phyloP scores from a whole-genome alignment of 2,797 vertebrate species.

The Crypturellus tataupa region DNA sequence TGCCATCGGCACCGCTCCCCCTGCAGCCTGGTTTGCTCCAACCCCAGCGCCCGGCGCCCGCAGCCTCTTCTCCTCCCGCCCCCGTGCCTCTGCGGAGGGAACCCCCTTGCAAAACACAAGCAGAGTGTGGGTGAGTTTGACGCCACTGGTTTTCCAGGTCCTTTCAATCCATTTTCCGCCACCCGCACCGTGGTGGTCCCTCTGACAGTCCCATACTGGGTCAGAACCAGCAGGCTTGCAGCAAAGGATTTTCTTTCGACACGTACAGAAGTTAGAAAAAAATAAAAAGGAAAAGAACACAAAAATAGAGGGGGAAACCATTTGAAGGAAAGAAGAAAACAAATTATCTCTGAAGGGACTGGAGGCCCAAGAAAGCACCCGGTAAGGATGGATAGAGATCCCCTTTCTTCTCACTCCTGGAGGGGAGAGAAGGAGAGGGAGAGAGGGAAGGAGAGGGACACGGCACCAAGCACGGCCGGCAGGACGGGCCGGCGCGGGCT shows the following conservation, averaged over 20 bases:
- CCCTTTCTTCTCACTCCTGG: conserved; percentile 48
- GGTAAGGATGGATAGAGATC: conserved; percentile 8
- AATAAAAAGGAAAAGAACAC: not conserved
- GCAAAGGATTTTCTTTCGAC: conserved; percentile 16
- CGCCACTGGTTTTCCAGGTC: conserved; percentile 27
- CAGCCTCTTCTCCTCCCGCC: not conserved
- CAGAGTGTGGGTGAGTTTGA: conserved; percentile 48
- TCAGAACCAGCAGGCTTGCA: conserved; percentile 63
- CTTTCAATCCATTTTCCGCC: conserved; percentile 27
- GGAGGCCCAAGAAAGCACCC: conserved; percentile 3
- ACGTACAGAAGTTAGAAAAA: not conserved
- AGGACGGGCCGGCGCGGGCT: not conserved
- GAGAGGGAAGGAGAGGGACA: conserved; percentile 18
- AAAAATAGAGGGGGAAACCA: not conserved
- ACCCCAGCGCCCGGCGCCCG: conserved; percentile 39
- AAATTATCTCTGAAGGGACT: not conserved
- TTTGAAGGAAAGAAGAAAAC: conserved; percentile 22
- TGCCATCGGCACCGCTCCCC: not conserved
- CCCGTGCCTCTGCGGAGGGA: not conserved
- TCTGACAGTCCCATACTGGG: conserved; percentile 57
- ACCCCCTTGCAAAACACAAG: conserved; percentile 64
- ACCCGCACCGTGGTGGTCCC: conserved; percentile 32
- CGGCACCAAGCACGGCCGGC: conserved; percentile 11
- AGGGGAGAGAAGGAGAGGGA: conserved; percentile 6
- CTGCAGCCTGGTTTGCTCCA: not conserved